Evolutionary conservation across 2,888 invertebrate species (phyloP).

Genomic region (Phyllotreta cruciferae): DNA sequence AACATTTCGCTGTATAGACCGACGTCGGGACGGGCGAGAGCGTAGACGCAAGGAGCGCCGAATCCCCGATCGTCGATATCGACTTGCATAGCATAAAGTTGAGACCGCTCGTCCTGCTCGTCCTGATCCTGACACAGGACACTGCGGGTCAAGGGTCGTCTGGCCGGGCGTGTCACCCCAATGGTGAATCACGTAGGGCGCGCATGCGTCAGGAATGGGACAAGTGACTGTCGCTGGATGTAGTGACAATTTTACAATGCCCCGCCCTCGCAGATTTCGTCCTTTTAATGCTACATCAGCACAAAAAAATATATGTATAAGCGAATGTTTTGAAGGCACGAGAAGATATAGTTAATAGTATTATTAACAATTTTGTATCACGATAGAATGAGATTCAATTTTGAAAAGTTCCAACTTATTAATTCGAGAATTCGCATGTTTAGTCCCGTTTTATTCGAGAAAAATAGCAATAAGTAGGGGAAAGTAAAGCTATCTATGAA

Average conservation of each 20-base stretch:
- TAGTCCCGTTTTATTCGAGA: no score
- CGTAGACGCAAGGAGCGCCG: constrained; percentile 33
- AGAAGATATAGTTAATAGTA: no score
- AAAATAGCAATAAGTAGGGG: no score
- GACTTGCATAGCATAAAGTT: constrained; percentile 38
- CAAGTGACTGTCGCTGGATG: constrained; percentile 59
- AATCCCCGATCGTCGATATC: constrained; percentile 35
- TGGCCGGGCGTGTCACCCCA: constrained; percentile 61
- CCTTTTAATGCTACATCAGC: constrained; percentile 6
- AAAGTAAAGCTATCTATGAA: no score
- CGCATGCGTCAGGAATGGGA: constrained; percentile 58
- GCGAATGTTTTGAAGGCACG: no score
- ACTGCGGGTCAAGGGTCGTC: constrained; percentile 60
- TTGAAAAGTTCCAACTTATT: no score
- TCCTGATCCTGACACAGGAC: constrained; percentile 52
- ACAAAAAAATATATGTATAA: background rate
- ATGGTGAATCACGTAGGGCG: constrained; percentile 55
- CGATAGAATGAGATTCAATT: no score
- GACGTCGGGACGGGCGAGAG: constrained; percentile 8
- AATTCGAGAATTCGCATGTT: no score
- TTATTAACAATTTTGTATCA: no score
- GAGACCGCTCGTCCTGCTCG: constrained; percentile 42
- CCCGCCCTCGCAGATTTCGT: constrained; percentile 50
- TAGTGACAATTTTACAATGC: constrained; percentile 59
- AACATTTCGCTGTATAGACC: no score